These are phyloP conservation scores for Diadema setosum DNA, from an alignment of 35 echinoderm and acorn worm genomes.

Conservation along the genomic window DNA sequence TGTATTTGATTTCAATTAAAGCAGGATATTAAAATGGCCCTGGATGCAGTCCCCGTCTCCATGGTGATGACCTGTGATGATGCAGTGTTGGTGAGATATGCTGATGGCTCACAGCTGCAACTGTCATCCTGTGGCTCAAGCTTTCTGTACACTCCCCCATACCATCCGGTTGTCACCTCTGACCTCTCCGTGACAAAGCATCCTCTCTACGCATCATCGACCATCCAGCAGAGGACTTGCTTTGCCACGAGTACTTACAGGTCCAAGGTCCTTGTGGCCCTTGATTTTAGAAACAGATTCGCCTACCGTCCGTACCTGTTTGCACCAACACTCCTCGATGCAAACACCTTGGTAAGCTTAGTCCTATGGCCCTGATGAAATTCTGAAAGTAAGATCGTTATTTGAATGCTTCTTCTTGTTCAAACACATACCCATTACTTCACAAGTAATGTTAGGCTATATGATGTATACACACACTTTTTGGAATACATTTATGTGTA, in stretches of 20 bases:
- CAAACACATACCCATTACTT: not conserved
- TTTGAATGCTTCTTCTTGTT: not conserved
- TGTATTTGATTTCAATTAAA: not conserved
- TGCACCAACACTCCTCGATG: not conserved
- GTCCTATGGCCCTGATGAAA: not conserved
- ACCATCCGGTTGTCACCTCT: not conserved
- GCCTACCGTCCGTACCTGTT: conserved; percentile 15
- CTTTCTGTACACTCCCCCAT: not conserved
- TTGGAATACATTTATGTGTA: not conserved
- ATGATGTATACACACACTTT: no score
- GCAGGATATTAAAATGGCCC: not conserved
- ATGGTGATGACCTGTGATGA: conserved; percentile 17
- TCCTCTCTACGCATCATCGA: not conserved
- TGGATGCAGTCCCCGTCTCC: not conserved
- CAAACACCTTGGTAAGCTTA: conserved; percentile 1
- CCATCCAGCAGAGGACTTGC: conserved; percentile 16
- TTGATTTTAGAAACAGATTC: conserved; percentile 46
- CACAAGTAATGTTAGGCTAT: no score
- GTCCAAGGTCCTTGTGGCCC: not conserved
- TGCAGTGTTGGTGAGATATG: not conserved
- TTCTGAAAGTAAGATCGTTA: not conserved
- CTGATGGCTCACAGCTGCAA: conserved; percentile 9
- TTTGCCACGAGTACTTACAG: not conserved
- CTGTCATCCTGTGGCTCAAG: conserved; percentile 35
- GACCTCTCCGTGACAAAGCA: not conserved